phyloP scores from a whole-genome alignment of 2,113 vertebrate genomes.

The Rhinolophus sinicus region DNA sequence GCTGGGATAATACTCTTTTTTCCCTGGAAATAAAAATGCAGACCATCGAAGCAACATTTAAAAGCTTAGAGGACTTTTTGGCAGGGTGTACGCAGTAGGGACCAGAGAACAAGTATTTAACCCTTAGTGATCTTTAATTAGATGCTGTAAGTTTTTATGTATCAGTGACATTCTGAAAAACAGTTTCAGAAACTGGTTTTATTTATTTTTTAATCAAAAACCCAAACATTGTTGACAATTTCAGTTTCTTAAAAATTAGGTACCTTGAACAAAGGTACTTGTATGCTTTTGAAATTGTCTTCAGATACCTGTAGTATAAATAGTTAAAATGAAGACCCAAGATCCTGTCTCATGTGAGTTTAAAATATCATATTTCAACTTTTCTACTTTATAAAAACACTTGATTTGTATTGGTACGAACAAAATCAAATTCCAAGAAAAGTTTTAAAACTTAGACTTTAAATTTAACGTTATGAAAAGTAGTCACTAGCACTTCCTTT shows the following conservation, averaged over 20 bases:
- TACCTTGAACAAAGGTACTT: conserved; percentile 34
- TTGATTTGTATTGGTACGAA: conserved; percentile 51
- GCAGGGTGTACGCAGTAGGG: conserved; percentile 89
- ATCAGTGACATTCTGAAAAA: conserved; percentile 57
- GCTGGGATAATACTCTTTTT: conserved; percentile 83
- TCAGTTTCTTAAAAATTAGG: conserved; percentile 29
- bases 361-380: conserved; percentile 74
- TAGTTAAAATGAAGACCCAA: conserved; percentile 73
- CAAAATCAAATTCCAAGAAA: conserved; percentile 51
- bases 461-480: conserved; percentile 47
- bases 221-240: neutral
- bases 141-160: conserved; percentile 46
- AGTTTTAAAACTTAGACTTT: conserved; percentile 60
- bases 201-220: conserved; percentile 33
- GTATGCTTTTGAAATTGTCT: conserved; percentile 21
- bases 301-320: conserved; percentile 59
- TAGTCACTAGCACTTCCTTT: conserved; percentile 37
- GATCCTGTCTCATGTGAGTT: conserved; percentile 65
- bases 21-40: conserved; percentile 89
- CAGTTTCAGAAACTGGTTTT: conserved; percentile 48
- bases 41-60: conserved; percentile 96
- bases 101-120: conserved; percentile 92
- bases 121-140: conserved; percentile 91
- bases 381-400: conserved; percentile 65
- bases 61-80: conserved; percentile 93